Percentiles rank a stretch among this genome's conserved stretches.
phyloP scores from a whole-genome alignment of 2,113 vertebrate species.

The Microcebus griseorufus region DNA sequence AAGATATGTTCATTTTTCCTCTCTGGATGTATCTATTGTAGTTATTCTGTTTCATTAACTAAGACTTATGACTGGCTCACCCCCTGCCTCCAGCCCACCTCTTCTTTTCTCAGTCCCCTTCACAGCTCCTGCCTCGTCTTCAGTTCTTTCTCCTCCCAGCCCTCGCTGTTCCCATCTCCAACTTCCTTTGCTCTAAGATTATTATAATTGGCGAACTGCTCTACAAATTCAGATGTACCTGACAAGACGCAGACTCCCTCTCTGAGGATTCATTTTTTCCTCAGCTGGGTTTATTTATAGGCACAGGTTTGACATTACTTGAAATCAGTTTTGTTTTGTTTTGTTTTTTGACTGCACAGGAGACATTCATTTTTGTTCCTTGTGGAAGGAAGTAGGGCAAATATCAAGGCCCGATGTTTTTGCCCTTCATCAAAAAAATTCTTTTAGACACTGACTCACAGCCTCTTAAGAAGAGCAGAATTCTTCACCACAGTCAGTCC shows the following conservation, averaged over 20 bases:
- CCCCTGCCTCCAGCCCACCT: not conserved
- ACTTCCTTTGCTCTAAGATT: slow-evolving; percentile 62
- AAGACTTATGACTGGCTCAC: not conserved
- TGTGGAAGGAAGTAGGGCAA: slow-evolving; percentile 70
- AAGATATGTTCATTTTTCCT: slow-evolving; percentile 36
- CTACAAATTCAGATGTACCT: slow-evolving; percentile 70
- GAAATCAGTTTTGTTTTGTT: slow-evolving; percentile 19
- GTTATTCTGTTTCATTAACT: slow-evolving; percentile 60
- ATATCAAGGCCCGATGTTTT: slow-evolving; percentile 64
- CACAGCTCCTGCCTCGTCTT: not conserved
- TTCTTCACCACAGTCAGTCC: slow-evolving; percentile 29
- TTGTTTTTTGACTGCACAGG: slow-evolving; percentile 13
- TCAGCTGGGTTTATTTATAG: slow-evolving; percentile 77
- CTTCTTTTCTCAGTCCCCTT: slow-evolving; percentile 40
- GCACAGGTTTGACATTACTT: slow-evolving; percentile 70
- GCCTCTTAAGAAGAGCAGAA: slow-evolving; percentile 56
- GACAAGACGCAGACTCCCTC: slow-evolving; percentile 67
- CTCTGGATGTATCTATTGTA: slow-evolving; percentile 17
- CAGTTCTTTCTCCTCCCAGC: slow-evolving; percentile 41
- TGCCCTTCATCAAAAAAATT: slow-evolving; percentile 52
- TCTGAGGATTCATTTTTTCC: slow-evolving; percentile 68
- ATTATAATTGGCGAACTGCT: slow-evolving; percentile 69
- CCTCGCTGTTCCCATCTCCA: slow-evolving; percentile 51
- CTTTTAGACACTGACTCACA: slow-evolving; percentile 51
- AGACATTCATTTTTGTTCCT: slow-evolving; percentile 55